Conservation (phyloP, 2,888 invertebrate genomes). For the Eristalinus aeneus region DNA sequence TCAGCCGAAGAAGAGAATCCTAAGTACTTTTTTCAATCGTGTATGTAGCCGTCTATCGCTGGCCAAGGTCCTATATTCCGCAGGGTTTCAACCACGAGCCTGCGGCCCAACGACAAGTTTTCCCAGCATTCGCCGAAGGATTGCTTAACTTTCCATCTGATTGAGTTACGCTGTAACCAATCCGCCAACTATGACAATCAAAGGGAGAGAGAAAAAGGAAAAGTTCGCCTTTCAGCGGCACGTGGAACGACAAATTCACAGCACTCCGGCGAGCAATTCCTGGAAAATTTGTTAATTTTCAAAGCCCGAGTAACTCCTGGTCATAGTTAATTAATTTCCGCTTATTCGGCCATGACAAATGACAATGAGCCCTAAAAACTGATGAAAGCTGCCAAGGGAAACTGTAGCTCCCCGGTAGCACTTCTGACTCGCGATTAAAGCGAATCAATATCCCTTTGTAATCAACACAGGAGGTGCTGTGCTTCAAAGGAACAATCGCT, state of each 20-base stretch:
- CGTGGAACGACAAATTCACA: background rate
- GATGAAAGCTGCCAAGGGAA: background rate
- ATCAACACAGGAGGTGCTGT: background rate
- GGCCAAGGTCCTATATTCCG: no score
- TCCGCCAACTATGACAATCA: background rate
- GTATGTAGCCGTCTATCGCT: no score
- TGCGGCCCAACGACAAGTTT: no score
- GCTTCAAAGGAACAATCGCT: background rate
- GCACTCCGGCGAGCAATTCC: background rate
- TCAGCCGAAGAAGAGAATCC: no score
- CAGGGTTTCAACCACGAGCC: no score
- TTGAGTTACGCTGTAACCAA: background rate
- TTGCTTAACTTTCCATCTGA: no score
- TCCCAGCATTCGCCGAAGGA: no score
- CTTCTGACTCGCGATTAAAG: slow-evolving; percentile 5
- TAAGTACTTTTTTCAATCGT: no score
- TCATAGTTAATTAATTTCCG: slow-evolving; percentile 2
- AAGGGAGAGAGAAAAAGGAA: background rate
- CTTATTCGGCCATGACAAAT: background rate
- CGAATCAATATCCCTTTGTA: slow-evolving; percentile 5
- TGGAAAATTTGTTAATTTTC: background rate
- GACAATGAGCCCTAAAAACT: background rate
- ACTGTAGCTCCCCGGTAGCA: background rate
- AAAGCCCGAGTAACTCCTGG: background rate
- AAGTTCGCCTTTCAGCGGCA: background rate